A percentile compares a stretch with the other conserved stretches of the same genome.
These are phyloP conservation scores for Orchestes rusci DNA, from an alignment of 2,888 invertebrate genomes.

Conservation along the genomic window DNA sequence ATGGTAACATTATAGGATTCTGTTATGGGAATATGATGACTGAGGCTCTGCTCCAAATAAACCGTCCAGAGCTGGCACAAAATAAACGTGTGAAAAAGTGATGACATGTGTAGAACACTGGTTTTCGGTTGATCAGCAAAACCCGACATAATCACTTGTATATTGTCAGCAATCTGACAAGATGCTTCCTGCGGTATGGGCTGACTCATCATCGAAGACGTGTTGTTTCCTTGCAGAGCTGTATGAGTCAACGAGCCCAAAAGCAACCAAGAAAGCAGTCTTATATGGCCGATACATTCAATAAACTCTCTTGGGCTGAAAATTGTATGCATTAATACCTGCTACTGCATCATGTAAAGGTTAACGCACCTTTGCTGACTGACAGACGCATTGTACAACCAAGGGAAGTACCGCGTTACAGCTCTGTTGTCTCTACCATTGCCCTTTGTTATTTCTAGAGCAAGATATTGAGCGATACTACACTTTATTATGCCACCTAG, in stretches of 20 bases:
- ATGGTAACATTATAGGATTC: constrained; percentile 68
- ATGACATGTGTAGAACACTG: constrained; percentile 90
- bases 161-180: constrained; percentile 94
- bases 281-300: constrained; percentile 92
- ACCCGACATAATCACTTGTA: constrained; percentile 92
- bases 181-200: constrained; percentile 95
- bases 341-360: background rate
- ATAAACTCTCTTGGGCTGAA: constrained; percentile 82
- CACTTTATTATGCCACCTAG: constrained; percentile 95
- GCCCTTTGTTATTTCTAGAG: constrained; percentile 87
- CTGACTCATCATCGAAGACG: constrained; percentile 52
- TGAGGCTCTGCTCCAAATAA: constrained; percentile 86
- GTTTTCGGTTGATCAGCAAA: constrained; percentile 94
- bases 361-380: constrained; percentile 68
- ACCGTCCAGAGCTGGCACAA: constrained; percentile 98
- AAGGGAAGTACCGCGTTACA: constrained; percentile 76
- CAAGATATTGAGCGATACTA: constrained; percentile 87
- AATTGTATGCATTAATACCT: constrained; percentile 5
- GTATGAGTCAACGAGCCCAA: constrained; percentile 91
- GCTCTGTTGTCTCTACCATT: constrained; percentile 78
- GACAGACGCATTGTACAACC: constrained; percentile 77
- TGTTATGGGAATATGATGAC: constrained; percentile 55
- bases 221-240: constrained; percentile 53
- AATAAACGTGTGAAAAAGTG: constrained; percentile 94
- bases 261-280: constrained; percentile 91